Evolutionary conservation across 2,888 invertebrate genomes (phyloP), one percentile per base, ranked within the genome.

Genomic region (Acleris emargana): DNA sequence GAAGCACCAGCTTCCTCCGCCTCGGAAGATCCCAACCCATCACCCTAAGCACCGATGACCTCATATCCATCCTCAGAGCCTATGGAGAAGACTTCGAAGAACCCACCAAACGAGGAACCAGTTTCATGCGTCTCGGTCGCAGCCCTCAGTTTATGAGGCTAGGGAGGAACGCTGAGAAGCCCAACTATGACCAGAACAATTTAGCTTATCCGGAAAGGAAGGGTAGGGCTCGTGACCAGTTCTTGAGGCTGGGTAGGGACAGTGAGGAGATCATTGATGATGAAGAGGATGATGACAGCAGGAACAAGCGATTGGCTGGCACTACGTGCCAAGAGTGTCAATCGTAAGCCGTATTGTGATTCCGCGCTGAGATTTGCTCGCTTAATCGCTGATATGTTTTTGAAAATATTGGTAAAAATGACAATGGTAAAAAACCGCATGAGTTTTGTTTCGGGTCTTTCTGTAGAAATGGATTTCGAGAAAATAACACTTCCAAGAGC

Each of bases 141-240:
- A 86, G 88, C 58, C 89, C 88, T 9, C 91, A 89, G 69, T 93
- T 93, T 75, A 87, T 93, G 69, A 79, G 93, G 11, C 84, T 93
- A n/a, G 93, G 93, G 1, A 81, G 93, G 58, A 38, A 11, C 38
- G 83, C 90, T 2, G 71, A 86, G 0, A 84, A 80, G n/a, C 63
- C 64, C 5, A 79, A 73, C 3, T 76, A 74, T 6, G 85, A 87
- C 45, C 83, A 83, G 62, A 77, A 73, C 0, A 86, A 87, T 1
- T 62, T 84, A 20, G 84, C 84, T 4, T 84, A 81, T 43, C 89
- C 89, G 38, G 86, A 88, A 66, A 86, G 91, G 75, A 91, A 88
- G 71, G 83, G 75, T 72, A 81, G 91, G 64, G 91, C 91, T 5
- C 79, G 91, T 18, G 86, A 91, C 67, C 89, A 90, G 58, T 92